phyloP scores from a whole-genome alignment of 2,888 invertebrate species.

The Zootermopsis nevadensis region DNA sequence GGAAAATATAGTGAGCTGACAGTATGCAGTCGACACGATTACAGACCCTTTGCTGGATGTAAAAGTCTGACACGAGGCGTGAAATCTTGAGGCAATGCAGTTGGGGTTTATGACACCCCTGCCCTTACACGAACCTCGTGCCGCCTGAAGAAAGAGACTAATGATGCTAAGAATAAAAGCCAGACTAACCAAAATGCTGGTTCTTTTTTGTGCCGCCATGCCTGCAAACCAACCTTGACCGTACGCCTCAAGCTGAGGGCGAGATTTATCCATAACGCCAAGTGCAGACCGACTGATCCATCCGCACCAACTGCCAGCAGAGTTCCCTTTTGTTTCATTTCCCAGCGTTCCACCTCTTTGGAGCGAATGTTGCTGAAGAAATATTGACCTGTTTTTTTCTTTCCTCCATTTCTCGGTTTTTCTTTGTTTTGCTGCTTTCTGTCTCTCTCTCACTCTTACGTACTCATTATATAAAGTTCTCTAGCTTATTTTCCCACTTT shows the following conservation, averaged over 20 bases:
- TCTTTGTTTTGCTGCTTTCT: not conserved
- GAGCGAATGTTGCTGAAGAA: too few relatives aligned
- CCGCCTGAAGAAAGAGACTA: slow-evolving; percentile 14
- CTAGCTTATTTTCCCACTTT: not conserved
- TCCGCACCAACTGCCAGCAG: too few relatives aligned
- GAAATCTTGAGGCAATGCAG: too few relatives aligned
- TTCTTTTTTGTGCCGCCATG: slow-evolving; percentile 1
- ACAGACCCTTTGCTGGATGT: too few relatives aligned
- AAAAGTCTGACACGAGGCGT: too few relatives aligned
- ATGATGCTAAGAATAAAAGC: slow-evolving; percentile 19
- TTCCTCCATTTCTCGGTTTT: not conserved
- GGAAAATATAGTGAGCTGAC: too few relatives aligned
- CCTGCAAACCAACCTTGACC: slow-evolving; percentile 15
- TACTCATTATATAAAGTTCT: too few relatives aligned
- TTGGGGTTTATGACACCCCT: too few relatives aligned
- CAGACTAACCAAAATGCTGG: slow-evolving; percentile 29
- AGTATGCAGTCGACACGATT: too few relatives aligned
- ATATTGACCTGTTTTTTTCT: not conserved
- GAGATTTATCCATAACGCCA: slow-evolving; percentile 15
- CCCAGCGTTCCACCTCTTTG: too few relatives aligned
- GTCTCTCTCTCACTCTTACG: not conserved
- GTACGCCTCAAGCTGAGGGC: not conserved
- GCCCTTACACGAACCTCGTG: not conserved
- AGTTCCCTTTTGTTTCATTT: too few relatives aligned
- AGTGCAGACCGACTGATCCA: not conserved